These are phyloP conservation scores for Drosophila prolongata DNA, from an alignment of 2,888 invertebrate genomes.

Conservation along the genomic window DNA sequence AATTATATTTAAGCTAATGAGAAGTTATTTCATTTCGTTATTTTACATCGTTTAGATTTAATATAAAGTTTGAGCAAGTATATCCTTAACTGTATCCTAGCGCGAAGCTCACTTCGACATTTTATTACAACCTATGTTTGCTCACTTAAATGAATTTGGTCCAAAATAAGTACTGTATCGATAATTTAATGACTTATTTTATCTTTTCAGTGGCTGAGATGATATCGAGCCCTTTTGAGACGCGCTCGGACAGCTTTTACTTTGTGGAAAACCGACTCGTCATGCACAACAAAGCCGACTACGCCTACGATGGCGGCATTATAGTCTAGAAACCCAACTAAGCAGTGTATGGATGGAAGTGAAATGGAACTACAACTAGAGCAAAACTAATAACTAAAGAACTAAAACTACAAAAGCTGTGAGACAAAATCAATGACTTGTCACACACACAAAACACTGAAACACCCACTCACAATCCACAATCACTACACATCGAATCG, in stretches of 20 bases:
- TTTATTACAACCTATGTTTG: too few relatives aligned
- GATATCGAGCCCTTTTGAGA: constrained; percentile 98
- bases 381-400: constrained; percentile 47
- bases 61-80: too few relatives aligned
- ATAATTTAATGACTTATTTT: not conserved
- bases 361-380: constrained; percentile 43
- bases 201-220: constrained; percentile 94
- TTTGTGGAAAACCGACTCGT: constrained; percentile 98
- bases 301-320: constrained; percentile 95
- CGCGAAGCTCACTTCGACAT: too few relatives aligned
- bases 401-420: constrained; percentile 41
- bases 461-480: constrained; percentile 33
- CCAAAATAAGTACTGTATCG: not conserved
- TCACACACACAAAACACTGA: constrained; percentile 35
- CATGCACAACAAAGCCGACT: constrained; percentile 99
- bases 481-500: constrained; percentile 47
- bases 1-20: too few relatives aligned
- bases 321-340: constrained; percentile 54
- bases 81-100: too few relatives aligned
- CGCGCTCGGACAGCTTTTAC: constrained; percentile 99
- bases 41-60: too few relatives aligned
- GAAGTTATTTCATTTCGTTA: too few relatives aligned
- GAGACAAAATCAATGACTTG: constrained; percentile 45
- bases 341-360: not conserved
- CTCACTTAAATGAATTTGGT: too few relatives aligned